These are phyloP conservation scores for Hybognathus amarus DNA, from an alignment of 2,797 vertebrate species.

Conservation along the genomic window DNA sequence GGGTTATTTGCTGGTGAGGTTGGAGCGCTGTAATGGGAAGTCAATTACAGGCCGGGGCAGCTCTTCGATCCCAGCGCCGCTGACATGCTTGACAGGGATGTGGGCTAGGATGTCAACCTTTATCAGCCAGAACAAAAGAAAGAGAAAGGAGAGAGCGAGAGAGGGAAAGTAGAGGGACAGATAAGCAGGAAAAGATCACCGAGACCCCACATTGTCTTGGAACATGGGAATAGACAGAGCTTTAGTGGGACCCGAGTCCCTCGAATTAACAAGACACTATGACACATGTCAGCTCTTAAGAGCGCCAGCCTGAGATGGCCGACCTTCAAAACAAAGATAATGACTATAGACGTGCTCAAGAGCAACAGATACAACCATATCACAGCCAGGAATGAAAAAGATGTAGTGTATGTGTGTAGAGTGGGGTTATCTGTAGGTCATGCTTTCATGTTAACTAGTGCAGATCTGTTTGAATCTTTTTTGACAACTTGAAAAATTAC, in stretches of 20 bases:
- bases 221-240: slow-evolving; percentile 15
- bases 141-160: slow-evolving; percentile 17
- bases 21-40: slow-evolving; percentile 31
- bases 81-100: slow-evolving; percentile 33
- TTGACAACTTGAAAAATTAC: slow-evolving; percentile 10
- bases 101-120: slow-evolving; percentile 35
- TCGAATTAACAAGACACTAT: background rate
- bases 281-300: slow-evolving; percentile 10
- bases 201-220: slow-evolving; percentile 20
- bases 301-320: background rate
- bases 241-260: background rate
- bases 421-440: background rate
- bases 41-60: slow-evolving; percentile 32
- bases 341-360: slow-evolving; percentile 4
- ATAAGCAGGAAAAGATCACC: slow-evolving; percentile 13
- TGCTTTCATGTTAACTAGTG: slow-evolving; percentile 10
- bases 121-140: slow-evolving; percentile 47
- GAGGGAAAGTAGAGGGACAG: slow-evolving; percentile 28
- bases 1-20: slow-evolving; percentile 36
- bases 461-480: background rate
- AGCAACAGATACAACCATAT: background rate
- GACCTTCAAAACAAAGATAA: slow-evolving; percentile 27
- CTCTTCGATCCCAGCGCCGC: slow-evolving; percentile 26
- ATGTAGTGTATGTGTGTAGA: background rate
- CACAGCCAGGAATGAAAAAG: background rate